Evolutionary conservation across 2,888 invertebrate genomes (phyloP).

Genomic region (Drosophila austrosaltans): DNA sequence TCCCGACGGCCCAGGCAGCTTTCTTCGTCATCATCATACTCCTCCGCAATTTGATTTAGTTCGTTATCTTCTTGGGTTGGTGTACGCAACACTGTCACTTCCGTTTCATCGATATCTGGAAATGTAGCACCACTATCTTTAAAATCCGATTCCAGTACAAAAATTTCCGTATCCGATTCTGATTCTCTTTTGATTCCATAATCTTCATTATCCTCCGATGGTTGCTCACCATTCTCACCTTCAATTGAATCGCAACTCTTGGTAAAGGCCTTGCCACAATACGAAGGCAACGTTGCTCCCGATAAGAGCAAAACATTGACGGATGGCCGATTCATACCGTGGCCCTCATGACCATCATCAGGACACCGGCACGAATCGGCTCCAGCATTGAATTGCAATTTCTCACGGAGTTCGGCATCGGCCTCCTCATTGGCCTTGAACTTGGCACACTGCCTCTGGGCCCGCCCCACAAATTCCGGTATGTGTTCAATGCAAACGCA

Average conservation of each 20-base stretch:
- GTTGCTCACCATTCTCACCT: not conserved
- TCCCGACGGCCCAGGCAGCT: not conserved
- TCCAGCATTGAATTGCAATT: not conserved
- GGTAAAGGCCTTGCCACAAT: slow-evolving; percentile 30
- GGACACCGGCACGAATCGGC: slow-evolving; percentile 31
- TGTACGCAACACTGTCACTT: slow-evolving; percentile 51
- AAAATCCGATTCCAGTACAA: slow-evolving; percentile 56
- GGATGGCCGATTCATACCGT: slow-evolving; percentile 22
- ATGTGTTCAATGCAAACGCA: slow-evolving; percentile 67
- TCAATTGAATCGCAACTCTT: not conserved
- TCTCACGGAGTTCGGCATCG: not conserved
- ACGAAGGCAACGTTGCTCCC: slow-evolving; percentile 45
- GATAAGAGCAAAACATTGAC: slow-evolving; percentile 57
- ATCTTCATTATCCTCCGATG: too few species aligned
- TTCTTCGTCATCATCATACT: slow-evolving; percentile 9
- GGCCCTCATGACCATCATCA: not conserved
- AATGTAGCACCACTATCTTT: slow-evolving; percentile 39
- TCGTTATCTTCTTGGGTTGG: slow-evolving; percentile 38
- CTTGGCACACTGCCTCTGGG: slow-evolving; percentile 39
- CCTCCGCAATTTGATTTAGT: not conserved
- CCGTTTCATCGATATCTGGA: slow-evolving; percentile 53
- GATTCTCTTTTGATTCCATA: not conserved
- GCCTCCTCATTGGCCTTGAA: not conserved
- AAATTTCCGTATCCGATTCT: slow-evolving; percentile 51
- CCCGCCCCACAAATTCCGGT: slow-evolving; percentile 59